Evolutionary conservation across 2,797 vertebrate species (phyloP), one percentile per base, ranked within the genome.

Genomic region (Falco concolor): DNA sequence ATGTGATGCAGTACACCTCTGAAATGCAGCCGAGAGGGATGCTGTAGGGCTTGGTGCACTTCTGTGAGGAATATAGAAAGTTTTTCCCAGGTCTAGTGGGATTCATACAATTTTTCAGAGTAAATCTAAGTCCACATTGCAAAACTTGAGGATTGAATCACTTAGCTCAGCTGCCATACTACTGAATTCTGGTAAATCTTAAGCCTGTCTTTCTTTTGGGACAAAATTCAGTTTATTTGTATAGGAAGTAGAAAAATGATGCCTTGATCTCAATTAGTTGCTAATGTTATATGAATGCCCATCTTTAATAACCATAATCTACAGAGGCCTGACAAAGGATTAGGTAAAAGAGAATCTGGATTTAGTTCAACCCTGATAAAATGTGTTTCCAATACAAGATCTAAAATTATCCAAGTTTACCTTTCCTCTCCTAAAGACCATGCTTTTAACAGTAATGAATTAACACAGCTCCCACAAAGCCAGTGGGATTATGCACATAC

Each of bases 191-290:
- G 34, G 40, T 90, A 92, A 90, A 86, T 81, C 40, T 83, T 73
- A 76, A 88, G 25, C 4, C 52, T 79, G 10, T 76, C 50, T 96
- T 79, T 88, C 64, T 80, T 91, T 44, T 45, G 74, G 77, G 74
- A 73, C 9, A 86, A 79, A 82, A 86, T 63, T 82, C n/a, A 59
- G 50, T 79, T 56, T 88, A 79, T 59, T 95, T 90, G 38, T 67
- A 82, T 13, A 90, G 25, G 22, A 93, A 85, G 40, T 57, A 90
- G 67, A 19, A 93, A 96, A 96, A 87, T 13, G 44, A 92, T 79
- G 30, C 53, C 78, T 91, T 90, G 75, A 91, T 93, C 78, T 85
- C 87, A 89, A 89, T 85, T 84, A 84, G 61, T 63, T 63, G 40
- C 47, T 91, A 86, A 89, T 69, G 23, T 54, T 91, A 87, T 67